A percentile compares a stretch with the other conserved stretches of the same genome.
Evolutionary conservation across 1,140 invertebrate species (phyloP).

Genomic region (Drosophila erecta): DNA sequence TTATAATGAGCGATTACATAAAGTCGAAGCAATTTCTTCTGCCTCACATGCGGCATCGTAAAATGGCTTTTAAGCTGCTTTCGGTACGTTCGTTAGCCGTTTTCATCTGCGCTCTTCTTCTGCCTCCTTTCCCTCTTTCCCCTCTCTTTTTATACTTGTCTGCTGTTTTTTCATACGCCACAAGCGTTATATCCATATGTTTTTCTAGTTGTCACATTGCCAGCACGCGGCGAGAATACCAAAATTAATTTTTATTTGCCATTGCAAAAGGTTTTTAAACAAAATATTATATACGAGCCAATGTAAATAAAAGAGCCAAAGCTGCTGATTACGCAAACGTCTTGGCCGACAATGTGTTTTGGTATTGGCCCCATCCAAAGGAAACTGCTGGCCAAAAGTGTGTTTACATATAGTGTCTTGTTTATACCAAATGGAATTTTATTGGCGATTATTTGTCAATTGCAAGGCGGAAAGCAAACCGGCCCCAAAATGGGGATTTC

Average conservation of each 20-base stretch:
- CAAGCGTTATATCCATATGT: constrained; percentile 14
- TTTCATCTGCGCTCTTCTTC: constrained; percentile 41
- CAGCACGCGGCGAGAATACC: constrained; percentile 69
- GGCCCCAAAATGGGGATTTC: constrained; percentile 23
- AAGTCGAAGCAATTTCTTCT: constrained; percentile 70
- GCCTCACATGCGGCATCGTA: constrained; percentile 37
- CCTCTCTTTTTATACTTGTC: neutral
- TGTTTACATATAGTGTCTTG: constrained; percentile 39
- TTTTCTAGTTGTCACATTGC: constrained; percentile 54
- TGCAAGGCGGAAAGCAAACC: constrained; percentile 52
- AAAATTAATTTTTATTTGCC: constrained; percentile 61
- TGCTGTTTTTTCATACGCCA: neutral
- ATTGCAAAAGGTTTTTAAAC: constrained; percentile 70
- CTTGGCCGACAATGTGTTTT: constrained; percentile 32
- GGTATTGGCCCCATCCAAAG: neutral
- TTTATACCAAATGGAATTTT: constrained; percentile 32
- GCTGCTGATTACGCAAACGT: constrained; percentile 72
- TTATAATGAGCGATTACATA: constrained; percentile 81
- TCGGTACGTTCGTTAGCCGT: constrained; percentile 48
- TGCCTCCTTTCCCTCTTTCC: neutral
- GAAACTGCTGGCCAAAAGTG: constrained; percentile 34
- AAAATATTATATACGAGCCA: constrained; percentile 65
- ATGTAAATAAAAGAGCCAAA: constrained; percentile 68
- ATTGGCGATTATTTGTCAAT: constrained; percentile 42
- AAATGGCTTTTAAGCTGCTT: constrained; percentile 65